Evolutionary conservation across 1,140 invertebrate species (phyloP), one percentile per base, ranked within the genome.

Genomic region (Agrilus planipennis): DNA sequence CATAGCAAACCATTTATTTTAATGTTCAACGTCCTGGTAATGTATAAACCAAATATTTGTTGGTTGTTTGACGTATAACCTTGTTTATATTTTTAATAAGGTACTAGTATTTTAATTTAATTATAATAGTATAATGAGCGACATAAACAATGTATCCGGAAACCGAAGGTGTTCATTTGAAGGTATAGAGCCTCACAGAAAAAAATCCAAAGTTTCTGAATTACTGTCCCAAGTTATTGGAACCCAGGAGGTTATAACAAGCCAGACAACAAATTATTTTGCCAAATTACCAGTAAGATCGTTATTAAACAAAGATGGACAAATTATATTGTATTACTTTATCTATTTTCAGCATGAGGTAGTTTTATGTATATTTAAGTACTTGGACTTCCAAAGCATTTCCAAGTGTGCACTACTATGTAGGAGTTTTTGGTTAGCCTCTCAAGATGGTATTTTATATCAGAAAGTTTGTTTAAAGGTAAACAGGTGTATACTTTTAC

Each of bases 301-400:
- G 12, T 9, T 27, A 27, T 27, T 27, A 27, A 27, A 12, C 12
- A 9, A 27, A 9, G 12, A 9, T 9, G 7, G 12, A 7, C 23
- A 27, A 27, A 7, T 9, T 27, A n/a, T n/a, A n/a, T 27, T 12
- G 12, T 12, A 27, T 27, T 27, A 27, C 7, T 12, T 7, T 7
- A 27, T 27, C 7, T 7, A 12, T 28, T 48, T 50, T 39, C 22
- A 53, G 51, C 42, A 50, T 39, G 21, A 40, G 40, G 34, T 51
- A 30, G 28, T 53, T 32, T 25, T 50, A 37, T 42, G 40, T 27
- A 48, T 53, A 27, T 53, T 53, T 36, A 42, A 45, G 34, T 44
- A 50, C 39, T 46, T 53, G 28, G 51, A 53, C 38, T 44, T 53
- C 22, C 43, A 51, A 44, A 46, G 46, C 0, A 43, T 53, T 6